Evolutionary conservation across 2,113 vertebrate genomes (phyloP).

Genomic region (Clupea harengus): DNA sequence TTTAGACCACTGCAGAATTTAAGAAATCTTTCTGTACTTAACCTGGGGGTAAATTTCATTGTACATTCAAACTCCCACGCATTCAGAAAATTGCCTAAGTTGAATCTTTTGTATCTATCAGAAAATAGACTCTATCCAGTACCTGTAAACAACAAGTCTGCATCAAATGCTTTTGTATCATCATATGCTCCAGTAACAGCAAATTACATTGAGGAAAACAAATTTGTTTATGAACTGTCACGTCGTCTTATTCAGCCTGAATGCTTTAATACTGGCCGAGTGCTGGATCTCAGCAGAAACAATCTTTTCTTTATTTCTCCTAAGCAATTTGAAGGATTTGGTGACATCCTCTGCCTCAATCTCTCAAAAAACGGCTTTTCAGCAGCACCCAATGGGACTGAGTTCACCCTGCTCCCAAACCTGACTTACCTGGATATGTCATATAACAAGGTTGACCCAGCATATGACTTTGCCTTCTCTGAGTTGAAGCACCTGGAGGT

Average conservation of each 20-base stretch:
- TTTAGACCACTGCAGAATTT: constrained; percentile 65
- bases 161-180: not conserved
- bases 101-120: constrained; percentile 72
- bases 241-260: constrained; percentile 56
- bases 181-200: not conserved
- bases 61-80: constrained; percentile 58
- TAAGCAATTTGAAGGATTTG: constrained; percentile 66
- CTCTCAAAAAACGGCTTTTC: constrained; percentile 74
- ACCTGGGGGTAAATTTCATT: constrained; percentile 78
- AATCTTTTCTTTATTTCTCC: constrained; percentile 76
- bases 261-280: constrained; percentile 69
- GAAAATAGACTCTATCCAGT: constrained; percentile 75
- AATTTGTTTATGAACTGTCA: constrained; percentile 27
- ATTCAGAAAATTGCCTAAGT: constrained; percentile 57
- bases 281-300: constrained; percentile 74
- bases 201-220: not conserved
- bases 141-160: not conserved
- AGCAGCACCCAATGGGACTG: constrained; percentile 63
- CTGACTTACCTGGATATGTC: constrained; percentile 73
- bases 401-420: constrained; percentile 63
- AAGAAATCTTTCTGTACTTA: constrained; percentile 63
- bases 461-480: constrained; percentile 60
- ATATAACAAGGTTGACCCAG: constrained; percentile 67
- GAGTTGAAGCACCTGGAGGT: constrained; percentile 63
- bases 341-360: constrained; percentile 75